phyloP scores from a whole-genome alignment of 2,797 vertebrate genomes.

The Ispidina picta region DNA sequence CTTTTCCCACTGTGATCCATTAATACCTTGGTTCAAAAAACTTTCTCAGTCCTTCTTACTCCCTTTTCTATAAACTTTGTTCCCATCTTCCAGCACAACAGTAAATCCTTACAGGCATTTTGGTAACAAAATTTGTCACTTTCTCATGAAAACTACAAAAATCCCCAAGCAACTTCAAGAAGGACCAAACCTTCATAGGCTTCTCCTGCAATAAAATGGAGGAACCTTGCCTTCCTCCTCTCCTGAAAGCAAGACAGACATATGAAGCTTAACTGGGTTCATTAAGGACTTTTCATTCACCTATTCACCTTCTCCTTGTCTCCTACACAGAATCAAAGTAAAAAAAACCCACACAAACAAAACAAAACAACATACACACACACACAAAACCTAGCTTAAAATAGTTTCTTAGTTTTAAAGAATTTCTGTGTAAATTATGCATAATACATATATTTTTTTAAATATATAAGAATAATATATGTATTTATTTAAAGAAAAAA shows the following conservation, averaged over 20 bases:
- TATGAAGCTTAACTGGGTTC: not conserved
- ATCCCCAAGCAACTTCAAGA: not conserved
- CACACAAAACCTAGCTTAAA: not conserved
- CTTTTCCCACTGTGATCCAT: not conserved
- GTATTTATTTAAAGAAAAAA: no score
- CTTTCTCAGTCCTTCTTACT: not conserved
- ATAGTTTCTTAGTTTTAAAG: not conserved
- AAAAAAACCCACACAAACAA: not conserved
- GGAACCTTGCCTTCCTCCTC: not conserved
- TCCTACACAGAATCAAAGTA: not conserved
- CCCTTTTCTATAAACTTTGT: constrained; percentile 14
- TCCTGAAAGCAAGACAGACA: not conserved
- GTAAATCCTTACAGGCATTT: constrained; percentile 48
- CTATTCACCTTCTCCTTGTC: not conserved
- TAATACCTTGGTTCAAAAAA: constrained; percentile 23
- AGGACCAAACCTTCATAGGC: not conserved
- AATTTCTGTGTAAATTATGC: not conserved
- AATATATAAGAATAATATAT: not conserved
- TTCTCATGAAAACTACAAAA: constrained; percentile 11
- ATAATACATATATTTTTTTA: not conserved
- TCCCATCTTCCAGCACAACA: not conserved
- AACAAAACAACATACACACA: no score
- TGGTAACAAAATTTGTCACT: constrained; percentile 42
- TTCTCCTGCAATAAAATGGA: not conserved
- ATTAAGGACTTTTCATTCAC: not conserved